phyloP scores from a whole-genome alignment of 2,888 invertebrate species.

The Leucoma salicis region DNA sequence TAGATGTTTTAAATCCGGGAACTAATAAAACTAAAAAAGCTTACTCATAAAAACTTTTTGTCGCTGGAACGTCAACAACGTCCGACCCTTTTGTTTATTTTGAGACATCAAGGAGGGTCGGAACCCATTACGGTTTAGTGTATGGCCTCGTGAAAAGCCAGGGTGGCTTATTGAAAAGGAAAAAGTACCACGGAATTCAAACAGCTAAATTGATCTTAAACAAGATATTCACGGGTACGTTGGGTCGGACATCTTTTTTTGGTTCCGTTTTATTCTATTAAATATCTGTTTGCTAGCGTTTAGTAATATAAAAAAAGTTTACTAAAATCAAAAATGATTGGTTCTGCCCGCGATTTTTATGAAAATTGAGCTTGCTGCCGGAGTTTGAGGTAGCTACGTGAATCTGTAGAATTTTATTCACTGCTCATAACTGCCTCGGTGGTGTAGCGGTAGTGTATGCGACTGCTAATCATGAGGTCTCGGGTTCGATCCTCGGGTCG shows the following conservation, averaged over 20 bases:
- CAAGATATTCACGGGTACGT: constrained; percentile 9
- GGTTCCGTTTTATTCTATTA: too few species aligned
- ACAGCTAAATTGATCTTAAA: constrained; percentile 21
- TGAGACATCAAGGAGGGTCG: constrained; percentile 54
- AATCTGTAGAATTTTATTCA: too few species aligned
- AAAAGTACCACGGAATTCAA: constrained; percentile 23
- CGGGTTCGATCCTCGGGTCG: too few species aligned
- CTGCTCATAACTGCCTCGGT: too few species aligned
- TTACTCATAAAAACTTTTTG: constrained; percentile 40
- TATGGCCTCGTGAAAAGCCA: constrained; percentile 44
- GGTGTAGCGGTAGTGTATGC: too few species aligned
- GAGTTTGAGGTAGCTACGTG: too few species aligned
- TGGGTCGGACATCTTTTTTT: constrained; percentile 13
- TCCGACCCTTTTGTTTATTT: constrained; percentile 56
- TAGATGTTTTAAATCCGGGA: constrained; percentile 28
- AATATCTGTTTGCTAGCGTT: too few species aligned
- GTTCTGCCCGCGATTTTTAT: too few species aligned
- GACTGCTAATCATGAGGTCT: too few species aligned
- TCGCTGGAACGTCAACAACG: constrained; percentile 35
- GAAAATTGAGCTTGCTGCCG: too few species aligned
- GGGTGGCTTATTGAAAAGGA: constrained; percentile 41
- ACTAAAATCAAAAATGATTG: too few species aligned
- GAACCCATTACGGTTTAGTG: constrained; percentile 49
- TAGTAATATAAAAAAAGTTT: too few species aligned
- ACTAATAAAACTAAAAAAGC: constrained; percentile 35